These are phyloP conservation scores for Sinhomidia bicolor DNA, from an alignment of 2,888 invertebrate genomes.

Conservation along the genomic window DNA sequence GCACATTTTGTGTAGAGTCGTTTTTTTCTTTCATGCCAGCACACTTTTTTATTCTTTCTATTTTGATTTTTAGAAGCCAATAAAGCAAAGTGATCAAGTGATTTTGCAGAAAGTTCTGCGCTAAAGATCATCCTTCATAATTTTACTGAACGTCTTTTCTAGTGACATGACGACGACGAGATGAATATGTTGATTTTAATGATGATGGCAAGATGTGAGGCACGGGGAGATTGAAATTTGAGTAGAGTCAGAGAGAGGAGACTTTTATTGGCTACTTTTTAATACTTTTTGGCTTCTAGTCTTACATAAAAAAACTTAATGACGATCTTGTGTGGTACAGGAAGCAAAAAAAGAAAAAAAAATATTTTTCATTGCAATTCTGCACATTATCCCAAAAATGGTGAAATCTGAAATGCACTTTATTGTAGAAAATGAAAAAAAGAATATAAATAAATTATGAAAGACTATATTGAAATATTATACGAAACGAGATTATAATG, in stretches of 20 bases:
- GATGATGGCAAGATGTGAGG: neutral
- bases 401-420: constrained; percentile 25
- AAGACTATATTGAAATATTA: neutral
- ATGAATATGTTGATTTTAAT: neutral
- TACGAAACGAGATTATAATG: neutral
- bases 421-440: neutral
- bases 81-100: neutral
- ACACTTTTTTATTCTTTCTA: neutral
- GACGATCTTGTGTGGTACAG: neutral
- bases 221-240: neutral
- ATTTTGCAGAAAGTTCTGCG: neutral
- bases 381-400: neutral
- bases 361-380: neutral
- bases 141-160: neutral
- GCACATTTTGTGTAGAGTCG: neutral
- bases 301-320: neutral
- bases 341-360: neutral
- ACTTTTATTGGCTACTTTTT: constrained; percentile 20
- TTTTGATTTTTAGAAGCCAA: neutral
- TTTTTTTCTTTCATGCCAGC: neutral
- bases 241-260: neutral
- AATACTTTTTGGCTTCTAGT: constrained; percentile 16
- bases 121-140: neutral
- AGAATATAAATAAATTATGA: neutral
- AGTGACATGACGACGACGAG: too few species aligned